phyloP scores from a whole-genome alignment of 2,113 vertebrate genomes.

The Puntigrus tetrazona region DNA sequence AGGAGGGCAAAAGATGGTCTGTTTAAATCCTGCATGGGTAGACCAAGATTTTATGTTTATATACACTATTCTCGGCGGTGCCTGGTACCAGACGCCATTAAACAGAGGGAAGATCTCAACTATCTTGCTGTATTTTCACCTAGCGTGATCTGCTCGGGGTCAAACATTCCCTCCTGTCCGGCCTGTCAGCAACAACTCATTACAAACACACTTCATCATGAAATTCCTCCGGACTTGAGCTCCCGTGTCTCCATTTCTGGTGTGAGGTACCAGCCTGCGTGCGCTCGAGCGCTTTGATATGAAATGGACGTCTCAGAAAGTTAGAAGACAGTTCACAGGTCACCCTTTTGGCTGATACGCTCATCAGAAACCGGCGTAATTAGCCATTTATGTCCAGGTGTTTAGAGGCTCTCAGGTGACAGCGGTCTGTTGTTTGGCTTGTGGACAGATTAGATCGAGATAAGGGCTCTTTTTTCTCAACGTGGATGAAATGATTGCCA shows the following conservation, averaged over 20 bases:
- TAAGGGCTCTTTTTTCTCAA: neutral
- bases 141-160: conserved; percentile 40
- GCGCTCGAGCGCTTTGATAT: neutral
- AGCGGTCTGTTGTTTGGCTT: neutral
- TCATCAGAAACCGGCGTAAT: neutral
- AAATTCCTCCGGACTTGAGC: conserved; percentile 42
- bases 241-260: conserved; percentile 59
- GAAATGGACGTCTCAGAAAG: neutral
- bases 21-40: neutral
- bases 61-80: conserved; percentile 8
- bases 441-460: conserved; percentile 11
- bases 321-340: neutral
- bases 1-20: neutral
- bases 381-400: conserved; percentile 16
- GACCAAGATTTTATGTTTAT: neutral
- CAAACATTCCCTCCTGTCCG: conserved; percentile 46
- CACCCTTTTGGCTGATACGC: neutral
- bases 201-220: conserved; percentile 50
- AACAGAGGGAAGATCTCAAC: conserved; percentile 43
- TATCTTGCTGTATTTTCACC: conserved; percentile 39
- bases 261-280: conserved; percentile 42
- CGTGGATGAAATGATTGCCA: conserved; percentile 19
- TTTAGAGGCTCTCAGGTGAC: neutral
- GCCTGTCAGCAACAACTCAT: conserved; percentile 72
- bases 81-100: neutral